Evolutionary conservation across 2,888 invertebrate species (phyloP).

Genomic region (Craniophora ligustri): DNA sequence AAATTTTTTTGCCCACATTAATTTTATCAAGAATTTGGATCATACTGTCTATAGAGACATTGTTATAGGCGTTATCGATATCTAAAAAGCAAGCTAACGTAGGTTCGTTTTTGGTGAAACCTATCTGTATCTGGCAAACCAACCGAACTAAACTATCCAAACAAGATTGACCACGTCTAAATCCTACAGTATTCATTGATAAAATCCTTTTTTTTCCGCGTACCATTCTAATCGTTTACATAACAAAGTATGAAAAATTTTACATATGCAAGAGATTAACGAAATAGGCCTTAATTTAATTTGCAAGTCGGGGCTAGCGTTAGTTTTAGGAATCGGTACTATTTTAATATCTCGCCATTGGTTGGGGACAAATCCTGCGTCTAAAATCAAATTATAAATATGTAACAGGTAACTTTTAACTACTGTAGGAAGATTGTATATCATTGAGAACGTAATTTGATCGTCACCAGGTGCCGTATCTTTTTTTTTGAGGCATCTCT

Average conservation of each 20-base stretch:
- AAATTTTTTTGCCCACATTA: slow-evolving; percentile 2
- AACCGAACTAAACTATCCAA: slow-evolving; percentile 5
- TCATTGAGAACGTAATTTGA: slow-evolving; percentile 18
- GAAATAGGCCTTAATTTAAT: too few relatives aligned
- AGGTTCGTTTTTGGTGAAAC: slow-evolving; percentile 7
- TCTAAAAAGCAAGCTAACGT: too few relatives aligned
- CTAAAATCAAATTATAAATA: slow-evolving; percentile 16
- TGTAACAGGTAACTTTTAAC: slow-evolving; percentile 5
- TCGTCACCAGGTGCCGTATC: slow-evolving; percentile 21
- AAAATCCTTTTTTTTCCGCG: slow-evolving; percentile 3
- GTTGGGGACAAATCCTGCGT: slow-evolving; percentile 1
- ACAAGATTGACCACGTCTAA: slow-evolving; percentile 1
- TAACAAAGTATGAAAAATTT: slow-evolving; percentile 6
- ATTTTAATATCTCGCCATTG: slow-evolving; percentile 20
- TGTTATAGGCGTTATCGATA: too few relatives aligned
- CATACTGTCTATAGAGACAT: too few relatives aligned
- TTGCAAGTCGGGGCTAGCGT: too few relatives aligned
- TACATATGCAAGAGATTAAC: too few relatives aligned
- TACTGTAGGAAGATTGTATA: slow-evolving; percentile 7
- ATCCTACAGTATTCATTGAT: not conserved
- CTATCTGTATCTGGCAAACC: slow-evolving; percentile 8
- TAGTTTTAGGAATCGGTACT: slow-evolving; percentile 14
- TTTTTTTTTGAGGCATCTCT: slow-evolving; percentile 16
- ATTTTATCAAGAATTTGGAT: not conserved
- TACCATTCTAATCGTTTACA: slow-evolving; percentile 15